Conservation (phyloP, 2,113 vertebrate genomes). For the Lagopus muta region DNA sequence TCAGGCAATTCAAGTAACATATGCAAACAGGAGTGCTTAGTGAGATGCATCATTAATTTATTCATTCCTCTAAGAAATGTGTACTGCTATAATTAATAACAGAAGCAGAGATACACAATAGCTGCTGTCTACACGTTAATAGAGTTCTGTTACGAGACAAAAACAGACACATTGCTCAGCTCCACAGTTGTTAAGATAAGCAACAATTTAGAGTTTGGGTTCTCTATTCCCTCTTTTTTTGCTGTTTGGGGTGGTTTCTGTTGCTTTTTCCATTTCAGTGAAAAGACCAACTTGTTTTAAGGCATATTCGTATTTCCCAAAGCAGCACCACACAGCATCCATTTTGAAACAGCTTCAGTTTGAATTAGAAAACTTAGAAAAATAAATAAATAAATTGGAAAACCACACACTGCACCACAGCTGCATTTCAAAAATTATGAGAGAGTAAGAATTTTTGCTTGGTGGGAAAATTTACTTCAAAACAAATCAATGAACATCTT, state of each 20-base stretch:
- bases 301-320: not conserved
- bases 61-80: not conserved
- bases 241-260: not conserved
- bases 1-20: slow-evolving; percentile 3
- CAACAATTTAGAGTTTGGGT: not conserved
- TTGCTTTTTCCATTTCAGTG: not conserved
- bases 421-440: not conserved
- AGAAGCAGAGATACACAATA: not conserved
- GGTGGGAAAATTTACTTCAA: not conserved
- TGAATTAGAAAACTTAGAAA: not conserved
- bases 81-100: slow-evolving; percentile 20
- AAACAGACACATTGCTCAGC: not conserved
- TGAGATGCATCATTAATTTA: slow-evolving; percentile 12
- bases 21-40: slow-evolving; percentile 4
- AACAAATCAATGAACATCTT: not conserved
- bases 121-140: not conserved
- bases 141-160: not conserved
- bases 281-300: not conserved
- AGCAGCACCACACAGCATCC: not conserved
- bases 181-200: not conserved
- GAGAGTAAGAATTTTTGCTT: not conserved
- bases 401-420: not conserved
- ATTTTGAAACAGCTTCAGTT: slow-evolving; percentile 20
- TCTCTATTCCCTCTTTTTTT: not conserved
- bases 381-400: not conserved